phyloP scores from a whole-genome alignment of 2,113 vertebrate genomes.

The Brachirus orientalis region DNA sequence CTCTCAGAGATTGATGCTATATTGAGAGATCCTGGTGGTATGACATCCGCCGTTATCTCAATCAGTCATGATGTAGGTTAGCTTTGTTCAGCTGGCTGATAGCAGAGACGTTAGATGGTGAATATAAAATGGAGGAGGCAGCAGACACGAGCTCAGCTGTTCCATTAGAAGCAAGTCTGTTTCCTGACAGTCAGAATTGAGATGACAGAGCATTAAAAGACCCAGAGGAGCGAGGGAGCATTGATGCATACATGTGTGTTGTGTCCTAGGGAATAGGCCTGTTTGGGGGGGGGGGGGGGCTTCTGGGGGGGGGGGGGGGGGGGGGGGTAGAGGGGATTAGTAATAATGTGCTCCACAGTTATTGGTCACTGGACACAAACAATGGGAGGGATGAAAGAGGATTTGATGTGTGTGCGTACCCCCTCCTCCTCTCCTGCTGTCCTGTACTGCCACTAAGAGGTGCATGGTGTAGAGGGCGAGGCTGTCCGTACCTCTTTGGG shows the following conservation, averaged over 20 bases:
- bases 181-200: constrained; percentile 78
- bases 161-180: constrained; percentile 76
- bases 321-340: constrained; percentile 73
- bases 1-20: constrained; percentile 31
- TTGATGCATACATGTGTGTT: constrained; percentile 64
- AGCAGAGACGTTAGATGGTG: constrained; percentile 70
- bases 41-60: neutral
- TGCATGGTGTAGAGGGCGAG: constrained; percentile 49
- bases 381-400: constrained; percentile 81
- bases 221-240: constrained; percentile 69
- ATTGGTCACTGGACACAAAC: constrained; percentile 82
- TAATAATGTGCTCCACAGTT: constrained; percentile 73
- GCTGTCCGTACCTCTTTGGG: constrained; percentile 51
- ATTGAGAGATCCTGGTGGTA: neutral
- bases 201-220: constrained; percentile 79
- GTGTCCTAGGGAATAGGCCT: constrained; percentile 71
- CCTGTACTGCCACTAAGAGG: constrained; percentile 55
- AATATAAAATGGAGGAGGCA: constrained; percentile 76
- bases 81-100: constrained; percentile 70
- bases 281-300: constrained; percentile 47
- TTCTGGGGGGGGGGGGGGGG: constrained; percentile 67
- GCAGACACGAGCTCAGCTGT: constrained; percentile 80
- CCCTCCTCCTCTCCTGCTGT: constrained; percentile 67
- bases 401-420: constrained; percentile 67
- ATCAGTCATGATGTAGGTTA: constrained; percentile 29